Percentiles rank a stretch among this genome's conserved stretches.
Conservation (phyloP, 2,888 invertebrate genomes). For the Melolontha melolontha region DNA sequence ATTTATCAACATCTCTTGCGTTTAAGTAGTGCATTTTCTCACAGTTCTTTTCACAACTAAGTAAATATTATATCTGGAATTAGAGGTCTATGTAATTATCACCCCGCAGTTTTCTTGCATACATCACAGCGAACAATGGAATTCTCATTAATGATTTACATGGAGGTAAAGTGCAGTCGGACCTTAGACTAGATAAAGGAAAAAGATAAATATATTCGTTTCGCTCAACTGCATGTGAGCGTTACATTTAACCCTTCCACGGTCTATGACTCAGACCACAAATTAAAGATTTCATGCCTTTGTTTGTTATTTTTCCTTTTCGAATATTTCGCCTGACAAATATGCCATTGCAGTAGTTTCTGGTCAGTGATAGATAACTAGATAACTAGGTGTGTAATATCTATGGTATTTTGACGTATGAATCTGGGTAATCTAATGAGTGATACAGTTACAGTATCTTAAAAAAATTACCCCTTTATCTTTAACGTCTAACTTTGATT, state of each 20-base stretch:
- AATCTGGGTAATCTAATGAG: too few species aligned
- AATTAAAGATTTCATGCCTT: conserved; percentile 32
- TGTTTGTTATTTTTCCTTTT: not conserved
- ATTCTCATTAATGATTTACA: conserved; percentile 32
- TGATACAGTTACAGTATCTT: too few species aligned
- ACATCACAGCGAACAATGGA: conserved; percentile 18
- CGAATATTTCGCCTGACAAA: not conserved
- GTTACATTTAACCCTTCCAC: conserved; percentile 39
- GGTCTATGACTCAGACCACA: conserved; percentile 23
- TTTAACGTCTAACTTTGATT: too few species aligned
- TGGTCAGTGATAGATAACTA: too few species aligned
- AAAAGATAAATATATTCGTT: conserved; percentile 45
- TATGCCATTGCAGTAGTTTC: not conserved
- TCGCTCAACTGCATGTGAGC: conserved; percentile 51
- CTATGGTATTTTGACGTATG: too few species aligned
- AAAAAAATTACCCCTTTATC: too few species aligned
- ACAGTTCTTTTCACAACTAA: conserved; percentile 10
- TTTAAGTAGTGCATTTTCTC: not conserved
- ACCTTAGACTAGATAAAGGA: conserved; percentile 21
- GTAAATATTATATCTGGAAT: conserved; percentile 3
- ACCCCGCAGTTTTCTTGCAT: not conserved
- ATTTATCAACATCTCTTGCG: too few species aligned
- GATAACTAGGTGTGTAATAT: too few species aligned
- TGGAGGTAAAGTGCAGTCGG: not conserved
- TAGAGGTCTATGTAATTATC: conserved; percentile 21